These are phyloP conservation scores for Lacerta agilis DNA, from an alignment of 2,797 vertebrate genomes.

Conservation along the genomic window DNA sequence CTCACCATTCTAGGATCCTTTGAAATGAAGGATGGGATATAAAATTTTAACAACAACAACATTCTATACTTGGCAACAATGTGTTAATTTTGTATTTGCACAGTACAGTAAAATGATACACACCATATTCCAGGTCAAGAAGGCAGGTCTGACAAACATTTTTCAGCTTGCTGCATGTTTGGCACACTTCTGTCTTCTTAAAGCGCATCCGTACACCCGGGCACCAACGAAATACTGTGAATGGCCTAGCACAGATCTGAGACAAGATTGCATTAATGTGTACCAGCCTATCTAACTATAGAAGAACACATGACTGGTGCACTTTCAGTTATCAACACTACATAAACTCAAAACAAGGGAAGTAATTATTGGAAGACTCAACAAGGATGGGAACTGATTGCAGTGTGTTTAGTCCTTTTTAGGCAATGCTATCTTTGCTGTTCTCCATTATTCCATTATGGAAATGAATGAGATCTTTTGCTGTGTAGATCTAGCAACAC, in stretches of 20 bases:
- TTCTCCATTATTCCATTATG: background rate
- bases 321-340: background rate
- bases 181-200: constrained; percentile 99
- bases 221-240: constrained; percentile 98
- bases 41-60: no score
- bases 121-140: constrained; percentile 95
- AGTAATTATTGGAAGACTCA: background rate
- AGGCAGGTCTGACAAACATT: constrained; percentile 98
- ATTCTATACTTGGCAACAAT: background rate
- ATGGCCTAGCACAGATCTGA: constrained; percentile 97
- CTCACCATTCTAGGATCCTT: no score
- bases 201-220: constrained; percentile 97
- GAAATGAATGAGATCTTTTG: background rate
- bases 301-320: rapidly evolving
- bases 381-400: background rate
- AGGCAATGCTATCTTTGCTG: background rate
- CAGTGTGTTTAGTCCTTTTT: background rate
- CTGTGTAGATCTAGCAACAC: background rate
- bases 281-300: background rate
- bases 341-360: background rate
- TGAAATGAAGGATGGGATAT: no score
- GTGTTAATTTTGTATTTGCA: background rate
- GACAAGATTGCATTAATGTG: background rate
- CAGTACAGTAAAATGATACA: constrained; percentile 50
- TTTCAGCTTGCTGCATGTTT: constrained; percentile 98